Evolutionary conservation across 1,140 invertebrate genomes (phyloP).

Genomic region (Panulirus ornatus): DNA sequence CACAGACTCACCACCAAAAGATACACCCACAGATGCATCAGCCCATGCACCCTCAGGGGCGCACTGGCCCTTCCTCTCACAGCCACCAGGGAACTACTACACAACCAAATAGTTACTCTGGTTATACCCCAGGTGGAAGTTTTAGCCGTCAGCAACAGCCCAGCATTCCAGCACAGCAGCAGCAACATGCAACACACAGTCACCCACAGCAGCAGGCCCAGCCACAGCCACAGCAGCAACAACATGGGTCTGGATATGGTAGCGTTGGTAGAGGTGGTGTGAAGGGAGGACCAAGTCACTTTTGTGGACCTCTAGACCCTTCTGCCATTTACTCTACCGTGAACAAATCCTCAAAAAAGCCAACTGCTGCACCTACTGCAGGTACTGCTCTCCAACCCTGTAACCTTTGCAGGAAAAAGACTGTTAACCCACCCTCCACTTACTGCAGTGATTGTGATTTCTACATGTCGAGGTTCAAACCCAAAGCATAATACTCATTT

Average conservation of each 20-base stretch:
- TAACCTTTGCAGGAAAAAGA: constrained; percentile 91
- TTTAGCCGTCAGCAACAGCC: constrained; percentile 39
- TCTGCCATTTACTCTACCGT: constrained; percentile 74
- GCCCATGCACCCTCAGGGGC: constrained; percentile 9
- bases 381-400: constrained; percentile 81
- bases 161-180: constrained; percentile 44
- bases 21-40: constrained; percentile 43
- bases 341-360: constrained; percentile 70
- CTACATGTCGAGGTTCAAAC: constrained; percentile 90
- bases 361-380: constrained; percentile 24
- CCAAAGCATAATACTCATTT: constrained; percentile 70
- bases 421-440: constrained; percentile 85
- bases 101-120: constrained; percentile 30
- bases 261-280: constrained; percentile 67
- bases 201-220: constrained; percentile 25
- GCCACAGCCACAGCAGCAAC: constrained; percentile 51
- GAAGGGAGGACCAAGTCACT: constrained; percentile 64
- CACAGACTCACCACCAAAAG: constrained; percentile 18
- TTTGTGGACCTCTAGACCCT: constrained; percentile 73
- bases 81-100: constrained; percentile 5
- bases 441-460: constrained; percentile 94
- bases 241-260: constrained; percentile 68
- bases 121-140: constrained; percentile 36
- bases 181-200: constrained; percentile 21
- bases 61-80: constrained; percentile 8